Conservation (phyloP, 2,797 vertebrate genomes). For the Characodon lateralis region DNA sequence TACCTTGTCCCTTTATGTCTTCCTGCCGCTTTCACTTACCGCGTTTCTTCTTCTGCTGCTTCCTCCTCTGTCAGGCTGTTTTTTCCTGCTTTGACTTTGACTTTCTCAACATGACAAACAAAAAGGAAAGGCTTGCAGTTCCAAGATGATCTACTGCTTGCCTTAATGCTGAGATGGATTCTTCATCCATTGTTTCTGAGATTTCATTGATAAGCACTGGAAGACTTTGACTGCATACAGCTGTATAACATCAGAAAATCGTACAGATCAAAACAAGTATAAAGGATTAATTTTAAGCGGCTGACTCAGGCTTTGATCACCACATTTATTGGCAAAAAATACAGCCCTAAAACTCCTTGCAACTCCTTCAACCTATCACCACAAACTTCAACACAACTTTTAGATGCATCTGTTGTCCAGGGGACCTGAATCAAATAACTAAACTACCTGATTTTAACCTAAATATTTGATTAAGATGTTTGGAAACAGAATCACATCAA, state of each 20-base stretch:
- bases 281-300: not conserved
- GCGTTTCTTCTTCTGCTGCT: slow-evolving; percentile 50
- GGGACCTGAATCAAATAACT: not conserved
- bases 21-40: slow-evolving; percentile 25
- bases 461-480: not conserved
- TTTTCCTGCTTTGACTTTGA: slow-evolving; percentile 29
- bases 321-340: not conserved
- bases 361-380: not conserved
- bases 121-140: slow-evolving; percentile 52
- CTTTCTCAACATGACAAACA: slow-evolving; percentile 52
- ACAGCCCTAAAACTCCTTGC: not conserved
- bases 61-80: slow-evolving; percentile 66
- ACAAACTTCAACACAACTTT: not conserved
- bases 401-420: not conserved
- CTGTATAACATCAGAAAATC: too few relatives aligned
- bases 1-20: slow-evolving; percentile 61
- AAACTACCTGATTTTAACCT: not conserved
- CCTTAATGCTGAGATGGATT: slow-evolving; percentile 57
- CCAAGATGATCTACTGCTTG: slow-evolving; percentile 64
- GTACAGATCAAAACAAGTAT: not conserved
- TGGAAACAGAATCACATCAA: not conserved
- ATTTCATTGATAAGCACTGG: slow-evolving; percentile 54
- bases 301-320: not conserved
- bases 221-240: not conserved
- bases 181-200: slow-evolving; percentile 43